Conservation (phyloP, 30 jellyfish, hydroid and myxozoan species). For the Calvadosia cruxmelitensis region DNA sequence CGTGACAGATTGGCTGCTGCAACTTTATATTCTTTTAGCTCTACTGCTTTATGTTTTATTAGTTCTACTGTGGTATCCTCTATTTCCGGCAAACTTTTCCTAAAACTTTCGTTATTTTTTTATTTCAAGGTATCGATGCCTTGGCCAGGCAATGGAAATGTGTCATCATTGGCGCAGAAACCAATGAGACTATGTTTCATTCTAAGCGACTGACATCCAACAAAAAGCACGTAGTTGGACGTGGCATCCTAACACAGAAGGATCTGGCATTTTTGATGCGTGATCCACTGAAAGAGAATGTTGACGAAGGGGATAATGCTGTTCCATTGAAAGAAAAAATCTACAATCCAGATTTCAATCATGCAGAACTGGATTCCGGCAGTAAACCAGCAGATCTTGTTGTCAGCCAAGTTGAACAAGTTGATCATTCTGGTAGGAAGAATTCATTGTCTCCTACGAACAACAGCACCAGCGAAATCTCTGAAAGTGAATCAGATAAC, state of each 20-base stretch:
- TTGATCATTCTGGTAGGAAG: background rate
- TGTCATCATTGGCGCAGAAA: constrained; percentile 81
- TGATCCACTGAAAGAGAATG: constrained; percentile 12
- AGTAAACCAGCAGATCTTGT: background rate
- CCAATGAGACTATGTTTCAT: constrained; percentile 45
- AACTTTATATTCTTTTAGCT: too few species aligned
- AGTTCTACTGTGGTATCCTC: too few species aligned
- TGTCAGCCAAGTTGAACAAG: background rate
- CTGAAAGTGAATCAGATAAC: background rate
- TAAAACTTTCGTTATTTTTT: background rate
- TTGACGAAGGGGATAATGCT: background rate
- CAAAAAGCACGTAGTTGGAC: constrained; percentile 90
- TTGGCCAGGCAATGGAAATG: constrained; percentile 98
- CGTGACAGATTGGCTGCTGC: too few species aligned
- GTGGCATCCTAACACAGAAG: constrained; percentile 78
- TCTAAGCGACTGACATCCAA: constrained; percentile 6
- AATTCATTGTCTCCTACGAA: background rate
- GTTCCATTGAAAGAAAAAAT: background rate
- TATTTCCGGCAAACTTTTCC: background rate
- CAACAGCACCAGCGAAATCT: background rate
- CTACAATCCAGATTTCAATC: background rate
- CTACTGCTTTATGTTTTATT: too few species aligned
- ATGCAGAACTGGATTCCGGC: background rate
- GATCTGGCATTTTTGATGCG: constrained; percentile 59
- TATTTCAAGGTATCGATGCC: constrained; percentile 61